Percentiles rank a stretch among this genome's conserved stretches.
These are phyloP conservation scores for Sorex maritimensis DNA, from an alignment of 2,797 vertebrate genomes.

Conservation along the genomic window DNA sequence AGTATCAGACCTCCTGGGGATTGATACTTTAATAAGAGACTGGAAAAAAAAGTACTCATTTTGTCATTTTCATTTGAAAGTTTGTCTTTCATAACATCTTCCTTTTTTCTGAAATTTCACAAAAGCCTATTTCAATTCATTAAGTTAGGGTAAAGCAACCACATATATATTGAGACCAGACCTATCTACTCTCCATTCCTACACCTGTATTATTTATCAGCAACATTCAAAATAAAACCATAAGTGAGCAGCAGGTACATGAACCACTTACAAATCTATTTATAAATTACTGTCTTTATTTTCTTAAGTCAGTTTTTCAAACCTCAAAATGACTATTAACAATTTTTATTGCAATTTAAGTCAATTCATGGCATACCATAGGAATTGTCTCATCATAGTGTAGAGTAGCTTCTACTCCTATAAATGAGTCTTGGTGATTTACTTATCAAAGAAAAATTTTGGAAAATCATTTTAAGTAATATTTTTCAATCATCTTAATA, in stretches of 20 bases:
- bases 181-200: not conserved
- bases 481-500: not conserved
- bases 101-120: not conserved
- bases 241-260: not conserved
- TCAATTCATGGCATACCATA: not conserved
- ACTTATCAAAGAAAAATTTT: not conserved
- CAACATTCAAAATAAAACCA: not conserved
- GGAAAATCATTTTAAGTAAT: not conserved
- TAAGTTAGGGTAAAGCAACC: not conserved
- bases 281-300: not conserved
- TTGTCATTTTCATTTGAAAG: constrained; percentile 6
- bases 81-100: not conserved
- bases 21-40: constrained; percentile 47
- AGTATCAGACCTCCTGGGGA: not conserved
- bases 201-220: not conserved
- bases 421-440: constrained; percentile 5
- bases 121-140: constrained; percentile 20
- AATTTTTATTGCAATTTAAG: constrained; percentile 2
- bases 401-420: not conserved
- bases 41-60: constrained; percentile 3
- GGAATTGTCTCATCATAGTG: too few species aligned
- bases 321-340: not conserved
- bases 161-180: not conserved
- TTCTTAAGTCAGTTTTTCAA: not conserved
- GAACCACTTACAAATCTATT: not conserved